Evolutionary conservation across 2,888 invertebrate genomes (phyloP).

Genomic region (Cephus rjabovi): DNA sequence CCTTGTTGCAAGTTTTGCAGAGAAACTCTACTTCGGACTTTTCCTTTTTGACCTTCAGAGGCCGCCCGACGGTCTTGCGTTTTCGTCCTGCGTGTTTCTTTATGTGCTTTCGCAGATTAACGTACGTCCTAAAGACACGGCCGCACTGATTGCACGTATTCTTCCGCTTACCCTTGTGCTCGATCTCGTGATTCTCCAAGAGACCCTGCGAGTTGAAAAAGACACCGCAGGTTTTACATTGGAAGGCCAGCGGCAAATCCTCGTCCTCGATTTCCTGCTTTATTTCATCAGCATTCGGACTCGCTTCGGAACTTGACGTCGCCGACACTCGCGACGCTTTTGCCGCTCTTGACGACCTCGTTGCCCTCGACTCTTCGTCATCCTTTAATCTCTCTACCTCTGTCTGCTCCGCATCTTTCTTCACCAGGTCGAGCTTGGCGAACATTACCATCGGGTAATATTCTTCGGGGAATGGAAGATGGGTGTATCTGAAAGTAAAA

Average conservation of each 20-base stretch:
- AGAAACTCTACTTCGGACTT: slow-evolving; percentile 45
- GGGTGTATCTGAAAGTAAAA: slow-evolving; percentile 57
- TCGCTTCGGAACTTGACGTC: not conserved
- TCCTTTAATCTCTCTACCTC: slow-evolving; percentile 8
- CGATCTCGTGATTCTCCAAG: slow-evolving; percentile 49
- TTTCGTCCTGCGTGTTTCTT: slow-evolving; percentile 52
- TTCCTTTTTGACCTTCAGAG: slow-evolving; percentile 43
- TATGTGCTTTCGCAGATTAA: slow-evolving; percentile 55
- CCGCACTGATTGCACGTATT: slow-evolving; percentile 57
- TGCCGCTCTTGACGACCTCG: slow-evolving; percentile 15
- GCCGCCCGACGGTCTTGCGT: slow-evolving; percentile 19
- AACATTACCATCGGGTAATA: slow-evolving; percentile 54
- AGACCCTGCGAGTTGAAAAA: slow-evolving; percentile 49
- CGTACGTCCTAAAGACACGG: slow-evolving; percentile 49
- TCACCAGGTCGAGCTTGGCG: slow-evolving; percentile 53
- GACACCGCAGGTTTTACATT: slow-evolving; percentile 51
- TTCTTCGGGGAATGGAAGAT: slow-evolving; percentile 47
- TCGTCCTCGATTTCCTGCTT: slow-evolving; percentile 45
- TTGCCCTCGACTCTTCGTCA: slow-evolving; percentile 1
- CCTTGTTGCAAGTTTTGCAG: slow-evolving; percentile 59
- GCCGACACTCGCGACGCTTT: not conserved
- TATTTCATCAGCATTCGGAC: slow-evolving; percentile 16
- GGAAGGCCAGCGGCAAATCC: slow-evolving; percentile 51
- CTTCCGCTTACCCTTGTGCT: slow-evolving; percentile 53
- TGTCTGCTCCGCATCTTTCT: slow-evolving; percentile 37